These are phyloP conservation scores for Mythimna lalbum DNA, from an alignment of 2,888 invertebrate species.

Conservation along the genomic window DNA sequence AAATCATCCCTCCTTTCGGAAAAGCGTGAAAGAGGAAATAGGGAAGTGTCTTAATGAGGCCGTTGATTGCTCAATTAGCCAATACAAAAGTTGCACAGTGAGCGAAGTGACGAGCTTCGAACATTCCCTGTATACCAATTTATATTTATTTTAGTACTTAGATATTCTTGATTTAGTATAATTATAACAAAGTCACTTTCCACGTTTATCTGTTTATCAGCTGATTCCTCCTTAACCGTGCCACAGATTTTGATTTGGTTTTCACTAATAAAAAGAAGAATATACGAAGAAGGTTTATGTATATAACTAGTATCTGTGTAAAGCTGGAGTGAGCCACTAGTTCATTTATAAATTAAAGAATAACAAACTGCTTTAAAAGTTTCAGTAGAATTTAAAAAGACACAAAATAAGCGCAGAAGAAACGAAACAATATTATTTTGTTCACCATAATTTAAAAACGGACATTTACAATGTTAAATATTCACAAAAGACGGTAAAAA, in stretches of 20 bases:
- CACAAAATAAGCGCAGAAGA: neutral
- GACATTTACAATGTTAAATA: slow-evolving; percentile 20
- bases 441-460: slow-evolving; percentile 10
- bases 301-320: too few relatives aligned
- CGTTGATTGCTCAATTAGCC: slow-evolving; percentile 53
- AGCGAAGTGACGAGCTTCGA: neutral
- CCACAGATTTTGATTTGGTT: too few relatives aligned
- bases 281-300: too few relatives aligned
- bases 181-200: too few relatives aligned
- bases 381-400: neutral
- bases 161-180: too few relatives aligned
- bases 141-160: neutral
- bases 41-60: slow-evolving; percentile 52
- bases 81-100: slow-evolving; percentile 31
- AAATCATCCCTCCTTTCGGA: neutral
- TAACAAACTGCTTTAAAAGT: neutral
- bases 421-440: neutral
- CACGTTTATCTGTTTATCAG: too few relatives aligned
- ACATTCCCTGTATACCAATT: neutral
- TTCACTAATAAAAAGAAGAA: too few relatives aligned
- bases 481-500: slow-evolving; percentile 33
- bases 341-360: neutral
- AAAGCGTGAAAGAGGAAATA: slow-evolving; percentile 31
- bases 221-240: too few relatives aligned
- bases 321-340: neutral